Base-by-base conservation (phyloP, 2,113 vertebrate genomes). In the Scartelaos histophorus region DNA sequence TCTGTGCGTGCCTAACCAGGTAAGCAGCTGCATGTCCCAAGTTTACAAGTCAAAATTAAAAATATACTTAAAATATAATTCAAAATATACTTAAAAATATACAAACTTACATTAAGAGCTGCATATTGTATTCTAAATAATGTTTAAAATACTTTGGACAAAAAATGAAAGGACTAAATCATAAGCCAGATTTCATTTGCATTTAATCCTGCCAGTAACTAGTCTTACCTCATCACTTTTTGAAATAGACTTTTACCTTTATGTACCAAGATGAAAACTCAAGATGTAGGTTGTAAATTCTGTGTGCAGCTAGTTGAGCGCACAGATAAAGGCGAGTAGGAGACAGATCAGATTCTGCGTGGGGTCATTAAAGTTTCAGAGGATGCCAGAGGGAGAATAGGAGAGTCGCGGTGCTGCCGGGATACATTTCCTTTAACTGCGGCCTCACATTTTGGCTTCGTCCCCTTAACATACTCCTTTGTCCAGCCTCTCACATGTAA, bases 321-420 rank as follows among this genome's bases (percentile, higher is more conserved):
- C 25, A 25, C 70, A 76, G 78, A 76, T 76, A 71, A 84, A 79
- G 80, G 46, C 57, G 79, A 74, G 81, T 78, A 51, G 71, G 79
- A 73, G 75, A 69, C 85, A 78, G 92, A 94, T 93, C 92, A 90
- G 87, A 93, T 92, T 93, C 87, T 90, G 81, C 87, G 87, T 79
- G 75, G 75, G 80, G 74, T 92, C 90, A 93, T 94, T 85, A 94
- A 93, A 90, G 87, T 93, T 94, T 93, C 82, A 94, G 76, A 80
- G 72, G 74, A 76, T 77, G 89, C 88, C 90, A 91, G 90, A 92
- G 89, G 90, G 89, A 75, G 88, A 91, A 86, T 83, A 79, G 78
- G 54, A 78, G 82, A 90, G 81, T 85, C 82, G 66, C 82, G 69
- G 81, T 76, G 47, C 84, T 29, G 79, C 87, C 72, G 13, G 82